phyloP scores from a whole-genome alignment of 2,797 vertebrate species.

The Tangara arthus region DNA sequence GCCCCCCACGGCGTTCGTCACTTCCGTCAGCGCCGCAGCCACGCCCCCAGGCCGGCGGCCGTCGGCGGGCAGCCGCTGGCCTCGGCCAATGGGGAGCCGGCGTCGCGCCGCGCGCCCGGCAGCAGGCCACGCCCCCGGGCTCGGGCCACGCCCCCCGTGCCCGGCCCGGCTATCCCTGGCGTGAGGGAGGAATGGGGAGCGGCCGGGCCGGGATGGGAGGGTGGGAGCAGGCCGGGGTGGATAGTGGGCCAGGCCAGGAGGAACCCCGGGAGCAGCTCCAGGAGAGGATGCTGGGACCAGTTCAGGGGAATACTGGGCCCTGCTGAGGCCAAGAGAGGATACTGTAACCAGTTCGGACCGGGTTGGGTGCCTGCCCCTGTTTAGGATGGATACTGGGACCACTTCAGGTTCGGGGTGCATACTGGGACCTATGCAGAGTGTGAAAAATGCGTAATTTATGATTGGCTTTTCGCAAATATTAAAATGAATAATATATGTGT shows the following conservation, averaged over 20 bases:
- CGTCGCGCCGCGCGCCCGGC: fast-evolving
- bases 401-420: neutral
- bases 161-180: fast-evolving
- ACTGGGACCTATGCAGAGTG: neutral
- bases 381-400: no score
- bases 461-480: neutral
- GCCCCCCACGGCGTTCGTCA: neutral
- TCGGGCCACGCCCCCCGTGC: fast-evolving
- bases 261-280: no score
- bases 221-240: neutral
- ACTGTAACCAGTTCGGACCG: no score
- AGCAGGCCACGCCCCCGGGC: fast-evolving
- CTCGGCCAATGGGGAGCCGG: neutral
- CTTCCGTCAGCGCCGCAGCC: fast-evolving
- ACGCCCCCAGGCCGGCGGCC: neutral
- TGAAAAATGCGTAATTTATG: neutral
- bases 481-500: neutral
- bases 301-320: no score
- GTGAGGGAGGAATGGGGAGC: fast-evolving
- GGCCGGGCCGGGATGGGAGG: fast-evolving
- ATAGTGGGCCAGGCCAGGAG: neutral
- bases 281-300: neutral
- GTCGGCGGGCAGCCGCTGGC: neutral
- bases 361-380: neutral
- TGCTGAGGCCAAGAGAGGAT: fast-evolving